Base-by-base conservation (phyloP, 2,797 vertebrate genomes). In the Gobionotothen gibberifrons region DNA sequence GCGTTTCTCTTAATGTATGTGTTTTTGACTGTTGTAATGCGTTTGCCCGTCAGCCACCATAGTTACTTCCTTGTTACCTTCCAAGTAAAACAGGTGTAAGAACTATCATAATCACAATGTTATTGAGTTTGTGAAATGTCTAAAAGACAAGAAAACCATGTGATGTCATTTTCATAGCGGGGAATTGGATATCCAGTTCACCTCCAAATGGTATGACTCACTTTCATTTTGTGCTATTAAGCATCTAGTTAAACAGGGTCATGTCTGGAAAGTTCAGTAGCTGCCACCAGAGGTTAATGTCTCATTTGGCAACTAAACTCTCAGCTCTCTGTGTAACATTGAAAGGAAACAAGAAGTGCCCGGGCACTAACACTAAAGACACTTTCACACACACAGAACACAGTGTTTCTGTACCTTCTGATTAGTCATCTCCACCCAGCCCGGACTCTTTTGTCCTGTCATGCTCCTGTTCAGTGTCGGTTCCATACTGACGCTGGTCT, bases 401-500 rank as follows among this genome's bases (percentile, higher is more conserved):
- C 21, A n/a, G 10, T 22, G 17, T 21, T 48, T 51, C 62, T 70
- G 19, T 19, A 22, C 69, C 36, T 42, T 53, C 55, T 53, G 69
- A 63, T 73, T 36, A 74, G 46, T 55, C 48, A 16, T 69, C 55
- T 32, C 9, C 36, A 17, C 44, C 40, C 16, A 49, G 13, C 21
- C 51, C 19, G 58, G 40, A 57, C 57, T 73, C 42, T 39, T 14
- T 52, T 53, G 52, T 65, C 63, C 69, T 59, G 68, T 59, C 58
- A 29, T 26, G 58, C 58, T 76, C 69, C 29, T 13, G 16, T 56
- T 78, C 77, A 40, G 21, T 22, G 52, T 36, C n/a, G 15, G 48
- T 64, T 55, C 46, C 15, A 83, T 19, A 46, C 74, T 72, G 77
- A 81, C 44, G 8, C 40, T 26, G 55, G 49, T 69, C 71, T 74